phyloP scores from a whole-genome alignment of 2,113 vertebrate genomes.

The Cnemophilus loriae region DNA sequence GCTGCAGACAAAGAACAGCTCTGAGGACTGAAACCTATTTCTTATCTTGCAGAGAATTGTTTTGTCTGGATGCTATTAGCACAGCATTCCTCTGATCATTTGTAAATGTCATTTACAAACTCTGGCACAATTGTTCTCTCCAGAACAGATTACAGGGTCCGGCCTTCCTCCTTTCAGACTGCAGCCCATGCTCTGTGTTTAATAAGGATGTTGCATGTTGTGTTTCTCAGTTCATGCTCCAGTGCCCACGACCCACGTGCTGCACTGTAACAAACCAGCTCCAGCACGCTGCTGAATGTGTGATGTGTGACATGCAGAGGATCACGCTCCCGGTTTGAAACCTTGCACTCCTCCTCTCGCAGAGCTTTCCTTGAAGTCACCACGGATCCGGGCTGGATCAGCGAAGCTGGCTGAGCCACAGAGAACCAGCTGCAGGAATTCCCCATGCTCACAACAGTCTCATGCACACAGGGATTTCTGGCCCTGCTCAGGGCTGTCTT shows the following conservation, averaged over 20 bases:
- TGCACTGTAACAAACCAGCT: not conserved
- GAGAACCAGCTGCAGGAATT: not conserved
- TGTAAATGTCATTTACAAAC: constrained; percentile 20
- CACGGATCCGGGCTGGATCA: not conserved
- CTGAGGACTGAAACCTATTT: not conserved
- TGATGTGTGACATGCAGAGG: not conserved
- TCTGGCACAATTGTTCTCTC: not conserved
- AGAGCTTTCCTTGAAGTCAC: not conserved
- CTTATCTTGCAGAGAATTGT: not conserved
- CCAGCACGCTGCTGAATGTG: not conserved
- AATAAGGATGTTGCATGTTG: not conserved
- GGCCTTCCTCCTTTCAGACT: not conserved
- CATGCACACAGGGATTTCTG: fast-evolving
- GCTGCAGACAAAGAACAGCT: not conserved
- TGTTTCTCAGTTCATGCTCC: not conserved
- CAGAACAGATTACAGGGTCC: not conserved
- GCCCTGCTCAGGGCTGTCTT: not conserved
- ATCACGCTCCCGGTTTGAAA: not conserved
- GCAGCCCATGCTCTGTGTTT: not conserved
- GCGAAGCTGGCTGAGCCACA: not conserved
- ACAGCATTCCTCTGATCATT: constrained; percentile 11
- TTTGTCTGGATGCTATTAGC: constrained; percentile 28
- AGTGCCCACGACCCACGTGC: not conserved
- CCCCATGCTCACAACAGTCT: fast-evolving
- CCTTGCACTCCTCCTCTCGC: not conserved